Percentiles rank a stretch among this genome's conserved stretches.
Evolutionary conservation across 2,888 invertebrate genomes (phyloP).

Genomic region (Phaonia tiefii): DNA sequence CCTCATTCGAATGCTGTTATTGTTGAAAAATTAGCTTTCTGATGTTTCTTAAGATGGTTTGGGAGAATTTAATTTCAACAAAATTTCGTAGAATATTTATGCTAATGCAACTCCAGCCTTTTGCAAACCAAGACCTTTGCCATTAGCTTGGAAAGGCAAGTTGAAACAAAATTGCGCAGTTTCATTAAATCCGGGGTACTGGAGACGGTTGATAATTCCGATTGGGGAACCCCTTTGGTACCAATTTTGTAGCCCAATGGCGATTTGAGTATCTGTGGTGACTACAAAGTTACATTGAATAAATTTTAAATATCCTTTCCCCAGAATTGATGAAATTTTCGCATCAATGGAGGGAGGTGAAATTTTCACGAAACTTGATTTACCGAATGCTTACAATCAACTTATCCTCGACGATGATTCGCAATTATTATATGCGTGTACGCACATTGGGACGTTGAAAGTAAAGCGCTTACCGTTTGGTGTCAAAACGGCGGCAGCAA

Average conservation of each 20-base stretch:
- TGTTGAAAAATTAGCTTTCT: not conserved
- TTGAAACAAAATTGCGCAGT: not conserved
- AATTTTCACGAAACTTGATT: no score
- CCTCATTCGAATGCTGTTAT: not conserved
- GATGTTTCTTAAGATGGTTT: constrained; percentile 1
- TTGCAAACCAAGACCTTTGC: no score
- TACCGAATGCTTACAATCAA: constrained; percentile 51
- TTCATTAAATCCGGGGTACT: not conserved
- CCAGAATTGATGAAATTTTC: no score
- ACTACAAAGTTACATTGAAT: constrained; percentile 29
- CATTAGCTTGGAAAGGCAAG: constrained; percentile 18
- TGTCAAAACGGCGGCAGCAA: no score
- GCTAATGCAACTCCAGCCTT: not conserved
- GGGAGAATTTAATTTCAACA: not conserved
- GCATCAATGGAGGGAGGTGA: no score
- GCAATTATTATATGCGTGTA: constrained; percentile 41
- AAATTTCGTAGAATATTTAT: not conserved
- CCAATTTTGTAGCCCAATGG: constrained; percentile 30
- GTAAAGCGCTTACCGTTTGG: no score
- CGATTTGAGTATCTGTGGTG: constrained; percentile 36
- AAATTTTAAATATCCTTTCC: constrained; percentile 26
- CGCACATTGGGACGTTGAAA: no score
- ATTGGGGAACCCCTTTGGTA: no score
- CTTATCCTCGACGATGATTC: constrained; percentile 39
- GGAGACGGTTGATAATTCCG: not conserved